Evolutionary conservation across 2,888 invertebrate species (phyloP).

Genomic region (Drosophila paramelanica): DNA sequence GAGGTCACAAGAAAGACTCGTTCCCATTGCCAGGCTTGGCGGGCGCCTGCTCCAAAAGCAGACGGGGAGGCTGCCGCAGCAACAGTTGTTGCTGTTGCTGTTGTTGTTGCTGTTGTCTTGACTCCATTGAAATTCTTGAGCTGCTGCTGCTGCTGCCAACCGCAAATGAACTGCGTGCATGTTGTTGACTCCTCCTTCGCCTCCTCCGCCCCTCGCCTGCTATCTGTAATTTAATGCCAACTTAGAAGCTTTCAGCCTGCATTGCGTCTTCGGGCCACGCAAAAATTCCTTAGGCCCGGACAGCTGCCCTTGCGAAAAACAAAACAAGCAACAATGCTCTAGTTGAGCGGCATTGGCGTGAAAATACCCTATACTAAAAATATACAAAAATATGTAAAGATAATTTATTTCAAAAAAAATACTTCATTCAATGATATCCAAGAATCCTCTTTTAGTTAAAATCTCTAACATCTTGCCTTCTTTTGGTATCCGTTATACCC

Average conservation of each 20-base stretch:
- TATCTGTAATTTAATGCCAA: conserved; percentile 74
- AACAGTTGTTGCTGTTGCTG: conserved; percentile 4
- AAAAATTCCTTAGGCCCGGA: conserved; percentile 48
- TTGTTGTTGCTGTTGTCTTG: conserved; percentile 21
- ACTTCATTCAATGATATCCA: no score
- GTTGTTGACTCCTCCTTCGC: conserved; percentile 25
- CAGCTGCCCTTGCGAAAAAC: conserved; percentile 68
- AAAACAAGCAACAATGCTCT: conserved; percentile 17
- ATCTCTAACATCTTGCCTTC: background rate
- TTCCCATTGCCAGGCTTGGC: conserved; percentile 64
- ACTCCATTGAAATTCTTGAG: conserved; percentile 74
- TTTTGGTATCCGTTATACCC: background rate
- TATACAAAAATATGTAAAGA: no score
- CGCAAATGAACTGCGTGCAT: conserved; percentile 71
- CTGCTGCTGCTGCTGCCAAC: conserved; percentile 48
- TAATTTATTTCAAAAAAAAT: no score
- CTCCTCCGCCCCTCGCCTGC: background rate
- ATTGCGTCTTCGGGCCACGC: conserved; percentile 29
- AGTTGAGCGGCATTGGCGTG: background rate
- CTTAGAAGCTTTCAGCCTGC: conserved; percentile 60
- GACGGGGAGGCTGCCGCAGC: conserved; percentile 20
- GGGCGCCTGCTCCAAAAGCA: conserved; percentile 44
- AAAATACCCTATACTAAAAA: conserved; percentile 1
- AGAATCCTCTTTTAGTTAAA: no score
- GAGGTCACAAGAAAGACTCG: conserved; percentile 68